Evolutionary conservation across 2,888 invertebrate genomes (phyloP).

Genomic region (Oxystoma pomonae): DNA sequence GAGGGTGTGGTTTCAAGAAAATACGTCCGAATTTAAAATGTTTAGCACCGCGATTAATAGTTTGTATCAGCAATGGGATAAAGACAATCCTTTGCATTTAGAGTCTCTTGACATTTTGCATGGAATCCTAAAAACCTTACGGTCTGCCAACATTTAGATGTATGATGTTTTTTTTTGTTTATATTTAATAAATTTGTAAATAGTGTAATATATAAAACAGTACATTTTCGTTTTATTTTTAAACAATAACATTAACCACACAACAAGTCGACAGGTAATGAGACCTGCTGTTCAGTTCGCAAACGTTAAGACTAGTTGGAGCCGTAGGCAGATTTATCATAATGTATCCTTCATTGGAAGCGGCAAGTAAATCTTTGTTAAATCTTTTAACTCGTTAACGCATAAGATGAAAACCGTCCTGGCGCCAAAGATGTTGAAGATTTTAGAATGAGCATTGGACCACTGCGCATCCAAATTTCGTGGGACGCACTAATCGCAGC

Average conservation of each 20-base stretch:
- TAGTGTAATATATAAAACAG: not conserved
- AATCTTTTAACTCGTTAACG: conserved; percentile 67
- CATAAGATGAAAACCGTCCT: conserved; percentile 72
- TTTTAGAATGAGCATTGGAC: too few relatives aligned
- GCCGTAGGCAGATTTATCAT: conserved; percentile 64
- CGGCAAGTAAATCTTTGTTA: conserved; percentile 59
- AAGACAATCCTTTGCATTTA: conserved; percentile 57
- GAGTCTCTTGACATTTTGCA: conserved; percentile 45
- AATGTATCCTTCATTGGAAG: conserved; percentile 62
- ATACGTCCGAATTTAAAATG: conserved; percentile 54
- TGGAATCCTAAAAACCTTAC: conserved; percentile 43
- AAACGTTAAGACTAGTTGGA: conserved; percentile 77
- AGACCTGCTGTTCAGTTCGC: conserved; percentile 89
- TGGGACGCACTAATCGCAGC: too few relatives aligned
- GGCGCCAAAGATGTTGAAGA: too few relatives aligned
- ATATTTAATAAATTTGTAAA: not conserved
- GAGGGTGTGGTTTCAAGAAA: conserved; percentile 58
- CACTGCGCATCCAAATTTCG: too few relatives aligned
- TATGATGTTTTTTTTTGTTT: not conserved
- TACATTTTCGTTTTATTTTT: too few relatives aligned
- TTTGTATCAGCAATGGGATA: conserved; percentile 57
- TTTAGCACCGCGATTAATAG: conserved; percentile 55
- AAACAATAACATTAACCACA: too few relatives aligned
- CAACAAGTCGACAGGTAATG: conserved; percentile 66
- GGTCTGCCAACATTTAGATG: conserved; percentile 17